These are phyloP conservation scores for Pristionchus exspectatus DNA, from an alignment of 2,888 invertebrate species.

Conservation along the genomic window DNA sequence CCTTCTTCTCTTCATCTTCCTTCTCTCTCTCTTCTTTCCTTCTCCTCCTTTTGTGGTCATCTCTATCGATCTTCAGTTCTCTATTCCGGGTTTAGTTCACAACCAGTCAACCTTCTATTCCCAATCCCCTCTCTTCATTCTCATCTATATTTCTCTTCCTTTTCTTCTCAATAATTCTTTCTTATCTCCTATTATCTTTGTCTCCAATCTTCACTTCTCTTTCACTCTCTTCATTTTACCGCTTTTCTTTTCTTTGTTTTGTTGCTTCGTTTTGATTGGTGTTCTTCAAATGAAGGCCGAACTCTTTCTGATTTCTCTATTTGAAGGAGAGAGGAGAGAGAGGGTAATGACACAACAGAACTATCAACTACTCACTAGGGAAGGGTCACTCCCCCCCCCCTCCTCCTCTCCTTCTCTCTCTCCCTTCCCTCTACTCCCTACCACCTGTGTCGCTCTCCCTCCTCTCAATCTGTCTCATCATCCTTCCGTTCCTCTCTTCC, in stretches of 20 bases:
- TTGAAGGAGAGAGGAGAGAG: not conserved
- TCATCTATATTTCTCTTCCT: not conserved
- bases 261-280: not conserved
- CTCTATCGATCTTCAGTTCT: slow-evolving; percentile 29
- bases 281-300: not conserved
- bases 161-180: not conserved
- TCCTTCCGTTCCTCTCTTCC: not conserved
- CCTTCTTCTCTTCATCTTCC: not conserved
- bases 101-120: not conserved
- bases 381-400: not conserved
- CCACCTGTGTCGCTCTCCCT: not conserved
- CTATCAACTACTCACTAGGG: slow-evolving; percentile 45
- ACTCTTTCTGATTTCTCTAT: not conserved
- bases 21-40: not conserved
- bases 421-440: not conserved
- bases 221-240: not conserved
- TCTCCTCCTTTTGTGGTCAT: slow-evolving; percentile 47
- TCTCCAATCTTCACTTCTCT: not conserved
- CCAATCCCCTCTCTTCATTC: not conserved
- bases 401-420: not conserved
- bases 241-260: not conserved
- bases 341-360: slow-evolving; percentile 28
- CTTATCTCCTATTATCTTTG: slow-evolving; percentile 20
- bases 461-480: not conserved
- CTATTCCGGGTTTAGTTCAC: slow-evolving; percentile 19